A percentile compares a stretch with the other conserved stretches of the same genome.
Evolutionary conservation across 2,797 vertebrate species (phyloP).

Genomic region (Heteromormyrus szaboi): DNA sequence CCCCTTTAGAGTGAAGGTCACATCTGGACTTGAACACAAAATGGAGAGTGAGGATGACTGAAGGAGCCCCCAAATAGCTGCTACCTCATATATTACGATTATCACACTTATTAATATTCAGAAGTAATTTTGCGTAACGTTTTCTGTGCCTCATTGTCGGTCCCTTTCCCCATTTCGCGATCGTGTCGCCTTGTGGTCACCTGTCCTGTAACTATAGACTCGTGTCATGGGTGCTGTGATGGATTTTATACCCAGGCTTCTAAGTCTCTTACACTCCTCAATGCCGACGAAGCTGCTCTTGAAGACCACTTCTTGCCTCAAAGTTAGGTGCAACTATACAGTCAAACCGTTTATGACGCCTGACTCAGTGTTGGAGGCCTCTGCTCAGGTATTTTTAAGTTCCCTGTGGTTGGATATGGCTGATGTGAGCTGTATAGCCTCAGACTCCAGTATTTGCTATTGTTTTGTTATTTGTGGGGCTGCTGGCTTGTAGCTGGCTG

Average conservation of each 20-base stretch:
- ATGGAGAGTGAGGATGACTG: background rate
- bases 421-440: background rate
- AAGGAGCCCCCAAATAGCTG: slow-evolving; percentile 74
- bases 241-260: slow-evolving; percentile 50
- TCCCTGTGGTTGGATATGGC: background rate
- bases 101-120: slow-evolving; percentile 49
- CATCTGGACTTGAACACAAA: background rate
- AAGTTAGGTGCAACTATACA: background rate
- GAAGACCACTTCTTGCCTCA: background rate
- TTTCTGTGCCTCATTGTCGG: background rate
- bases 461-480: background rate
- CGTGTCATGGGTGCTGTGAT: slow-evolving; percentile 7
- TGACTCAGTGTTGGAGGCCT: background rate
- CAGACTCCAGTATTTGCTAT: background rate
- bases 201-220: background rate
- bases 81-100: slow-evolving; percentile 89
- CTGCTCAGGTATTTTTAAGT: slow-evolving; percentile 7
- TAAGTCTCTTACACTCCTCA: slow-evolving; percentile 30
- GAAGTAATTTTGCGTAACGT: slow-evolving; percentile 64
- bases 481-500: background rate
- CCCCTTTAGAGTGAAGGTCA: background rate
- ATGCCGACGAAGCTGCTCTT: slow-evolving; percentile 2
- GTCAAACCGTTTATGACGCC: background rate
- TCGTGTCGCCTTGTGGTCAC: background rate
- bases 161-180: background rate